Evolutionary conservation across 2,797 vertebrate genomes (phyloP).

Genomic region (Lithobates pipiens): DNA sequence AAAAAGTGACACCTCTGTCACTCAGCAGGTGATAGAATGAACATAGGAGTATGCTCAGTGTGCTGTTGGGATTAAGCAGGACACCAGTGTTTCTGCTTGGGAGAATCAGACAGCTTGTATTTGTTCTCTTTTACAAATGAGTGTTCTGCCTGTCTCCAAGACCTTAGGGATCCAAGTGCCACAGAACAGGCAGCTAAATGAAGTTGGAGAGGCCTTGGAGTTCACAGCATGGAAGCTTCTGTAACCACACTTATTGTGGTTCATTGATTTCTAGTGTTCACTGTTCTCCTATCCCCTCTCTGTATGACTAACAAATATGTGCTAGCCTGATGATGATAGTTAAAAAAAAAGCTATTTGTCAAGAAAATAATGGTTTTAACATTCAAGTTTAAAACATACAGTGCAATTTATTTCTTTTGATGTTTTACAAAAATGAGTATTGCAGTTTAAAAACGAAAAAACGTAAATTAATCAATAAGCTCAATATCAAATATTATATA

Average conservation of each 20-base stretch:
- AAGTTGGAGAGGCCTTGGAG: slow-evolving; percentile 28
- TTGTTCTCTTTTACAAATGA: slow-evolving; percentile 46
- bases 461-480: too few species aligned
- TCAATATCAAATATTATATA: too few species aligned
- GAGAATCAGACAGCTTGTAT: slow-evolving; percentile 28
- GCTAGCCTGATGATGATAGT: not conserved
- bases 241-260: slow-evolving; percentile 36
- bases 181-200: slow-evolving; percentile 33
- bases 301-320: not conserved
- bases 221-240: slow-evolving; percentile 43
- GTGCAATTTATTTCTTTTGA: too few species aligned
- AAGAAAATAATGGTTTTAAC: too few species aligned
- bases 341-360: not conserved
- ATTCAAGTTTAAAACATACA: too few species aligned
- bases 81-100: slow-evolving; percentile 19
- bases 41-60: slow-evolving; percentile 11
- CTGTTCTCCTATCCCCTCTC: not conserved
- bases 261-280: slow-evolving; percentile 28
- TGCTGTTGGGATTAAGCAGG: slow-evolving; percentile 13
- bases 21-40: not conserved
- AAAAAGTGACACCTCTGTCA: not conserved
- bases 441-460: too few species aligned
- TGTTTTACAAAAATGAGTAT: too few species aligned
- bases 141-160: slow-evolving; percentile 22
- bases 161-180: slow-evolving; percentile 33